These are phyloP conservation scores for Lasioglossum lativentre DNA, from an alignment of 2,888 invertebrate genomes.

Conservation along the genomic window DNA sequence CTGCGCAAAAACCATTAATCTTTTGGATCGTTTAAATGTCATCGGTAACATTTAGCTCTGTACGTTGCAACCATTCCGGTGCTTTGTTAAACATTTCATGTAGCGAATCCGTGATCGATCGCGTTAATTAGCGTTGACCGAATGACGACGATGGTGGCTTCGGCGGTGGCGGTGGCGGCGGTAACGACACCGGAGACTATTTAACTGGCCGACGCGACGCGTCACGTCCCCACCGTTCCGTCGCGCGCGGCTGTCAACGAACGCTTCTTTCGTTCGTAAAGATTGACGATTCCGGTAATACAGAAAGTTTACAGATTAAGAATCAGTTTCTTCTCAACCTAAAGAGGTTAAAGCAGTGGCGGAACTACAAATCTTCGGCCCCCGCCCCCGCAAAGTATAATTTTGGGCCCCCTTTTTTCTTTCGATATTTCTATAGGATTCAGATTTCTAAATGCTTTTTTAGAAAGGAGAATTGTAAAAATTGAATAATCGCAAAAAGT, in stretches of 20 bases:
- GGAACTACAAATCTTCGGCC: no score
- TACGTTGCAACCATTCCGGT: background rate
- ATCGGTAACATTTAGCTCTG: background rate
- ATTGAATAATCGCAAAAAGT: no score
- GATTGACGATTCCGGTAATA: background rate
- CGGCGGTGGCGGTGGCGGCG: background rate
- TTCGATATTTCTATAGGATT: no score
- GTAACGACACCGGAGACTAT: background rate
- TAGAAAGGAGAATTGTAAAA: no score
- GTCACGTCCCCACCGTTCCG: background rate
- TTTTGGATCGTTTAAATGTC: background rate
- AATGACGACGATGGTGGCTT: background rate
- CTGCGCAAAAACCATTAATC: background rate
- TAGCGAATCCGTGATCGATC: background rate
- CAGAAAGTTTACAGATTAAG: background rate
- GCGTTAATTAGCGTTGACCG: background rate
- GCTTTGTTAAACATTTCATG: conserved; percentile 21
- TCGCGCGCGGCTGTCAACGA: background rate
- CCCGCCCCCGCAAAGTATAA: no score
- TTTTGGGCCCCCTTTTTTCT: no score
- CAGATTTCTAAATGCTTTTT: no score
- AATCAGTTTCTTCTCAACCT: background rate
- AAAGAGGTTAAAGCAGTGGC: no score
- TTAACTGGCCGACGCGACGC: background rate
- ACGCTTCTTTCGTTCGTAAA: background rate